Conservation (phyloP, 2,113 vertebrate genomes). For the Limnothrissa miodon region DNA sequence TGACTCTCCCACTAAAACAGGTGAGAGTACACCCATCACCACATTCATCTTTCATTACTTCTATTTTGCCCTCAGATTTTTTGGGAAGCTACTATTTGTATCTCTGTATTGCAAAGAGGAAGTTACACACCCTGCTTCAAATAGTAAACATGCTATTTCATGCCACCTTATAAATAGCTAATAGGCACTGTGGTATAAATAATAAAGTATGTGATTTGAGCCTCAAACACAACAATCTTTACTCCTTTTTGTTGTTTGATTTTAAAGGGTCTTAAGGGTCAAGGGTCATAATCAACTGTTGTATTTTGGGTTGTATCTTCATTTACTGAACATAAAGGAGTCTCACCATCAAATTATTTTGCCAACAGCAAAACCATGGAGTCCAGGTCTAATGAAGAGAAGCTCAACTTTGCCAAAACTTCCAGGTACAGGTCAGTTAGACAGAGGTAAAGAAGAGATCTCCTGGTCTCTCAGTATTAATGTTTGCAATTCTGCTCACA, state of each 20-base stretch:
- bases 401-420: slow-evolving; percentile 11
- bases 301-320: background rate
- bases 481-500: background rate
- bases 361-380: slow-evolving; percentile 59
- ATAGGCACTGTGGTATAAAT: background rate
- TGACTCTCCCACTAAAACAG: background rate
- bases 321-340: background rate
- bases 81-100: background rate
- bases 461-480: background rate
- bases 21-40: background rate
- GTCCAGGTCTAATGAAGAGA: slow-evolving; percentile 42
- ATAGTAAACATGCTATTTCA: background rate
- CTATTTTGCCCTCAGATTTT: background rate
- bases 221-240: background rate
- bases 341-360: background rate
- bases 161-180: background rate
- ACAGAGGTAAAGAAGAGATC: background rate
- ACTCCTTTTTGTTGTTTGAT: background rate
- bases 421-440: background rate
- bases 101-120: background rate
- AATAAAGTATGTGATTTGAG: background rate
- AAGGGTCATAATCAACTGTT: too few relatives aligned
- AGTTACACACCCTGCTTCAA: background rate
- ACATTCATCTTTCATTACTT: background rate
- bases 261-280: too few relatives aligned